Percentiles rank a stretch among this genome's conserved stretches.
Conservation (phyloP, 2,113 vertebrate species). For the Myotis lucifugus region DNA sequence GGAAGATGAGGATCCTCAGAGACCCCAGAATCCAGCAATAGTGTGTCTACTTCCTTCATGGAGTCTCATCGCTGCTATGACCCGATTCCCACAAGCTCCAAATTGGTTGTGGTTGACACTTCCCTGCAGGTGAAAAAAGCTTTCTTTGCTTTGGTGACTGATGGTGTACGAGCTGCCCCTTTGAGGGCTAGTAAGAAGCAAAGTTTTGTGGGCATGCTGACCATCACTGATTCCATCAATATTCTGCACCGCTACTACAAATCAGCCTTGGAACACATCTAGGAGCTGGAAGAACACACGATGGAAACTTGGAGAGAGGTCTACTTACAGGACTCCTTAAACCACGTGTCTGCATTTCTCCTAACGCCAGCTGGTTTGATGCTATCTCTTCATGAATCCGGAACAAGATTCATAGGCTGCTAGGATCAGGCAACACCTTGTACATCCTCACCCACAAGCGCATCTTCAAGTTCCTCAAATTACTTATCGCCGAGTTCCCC, state of each 20-base stretch:
- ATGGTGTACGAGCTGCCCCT: conserved; percentile 95
- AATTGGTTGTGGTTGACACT: conserved; percentile 97
- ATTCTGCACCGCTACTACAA: conserved; percentile 99
- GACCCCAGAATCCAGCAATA: conserved; percentile 84
- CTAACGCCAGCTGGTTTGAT: conserved; percentile 96
- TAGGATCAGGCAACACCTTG: conserved; percentile 94
- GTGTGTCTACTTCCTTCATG: conserved; percentile 95
- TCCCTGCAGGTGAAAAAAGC: conserved; percentile 99
- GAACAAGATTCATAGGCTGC: conserved; percentile 97
- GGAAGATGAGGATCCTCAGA: conserved; percentile 76
- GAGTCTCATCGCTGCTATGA: conserved; percentile 97
- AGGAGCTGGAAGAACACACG: conserved; percentile 98
- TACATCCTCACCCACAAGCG: conserved; percentile 99
- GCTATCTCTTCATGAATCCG: conserved; percentile 95
- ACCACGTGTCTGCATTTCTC: conserved; percentile 96
- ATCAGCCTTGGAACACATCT: conserved; percentile 98
- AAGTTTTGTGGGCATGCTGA: conserved; percentile 98
- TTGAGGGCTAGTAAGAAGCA: conserved; percentile 99
- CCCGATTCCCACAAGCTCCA: conserved; percentile 97
- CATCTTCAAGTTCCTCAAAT: conserved; percentile 98
- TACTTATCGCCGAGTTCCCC: conserved; percentile 97
- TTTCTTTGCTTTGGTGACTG: conserved; percentile 97
- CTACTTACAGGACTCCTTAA: conserved; percentile 98
- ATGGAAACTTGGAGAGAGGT: conserved; percentile 99
- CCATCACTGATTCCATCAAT: conserved; percentile 99